Evolutionary conservation across 1,140 invertebrate genomes (phyloP).

Genomic region (Hydropsyche tenuis): DNA sequence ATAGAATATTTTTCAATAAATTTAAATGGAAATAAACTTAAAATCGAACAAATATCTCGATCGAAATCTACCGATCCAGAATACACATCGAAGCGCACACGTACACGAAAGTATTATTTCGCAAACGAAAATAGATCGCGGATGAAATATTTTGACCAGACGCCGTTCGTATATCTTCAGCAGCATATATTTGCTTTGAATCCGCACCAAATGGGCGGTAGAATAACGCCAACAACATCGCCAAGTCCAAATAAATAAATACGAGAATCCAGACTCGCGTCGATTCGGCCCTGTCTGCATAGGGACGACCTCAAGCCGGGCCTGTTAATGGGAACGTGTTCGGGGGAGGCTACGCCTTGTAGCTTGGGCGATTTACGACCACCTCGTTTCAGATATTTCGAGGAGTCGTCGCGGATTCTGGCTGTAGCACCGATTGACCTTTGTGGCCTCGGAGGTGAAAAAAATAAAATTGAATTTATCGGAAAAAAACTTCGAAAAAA

Average conservation of each 20-base stretch:
- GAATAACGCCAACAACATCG: not conserved
- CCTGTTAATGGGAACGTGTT: slow-evolving; percentile 33
- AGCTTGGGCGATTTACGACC: slow-evolving; percentile 24
- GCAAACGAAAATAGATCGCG: no score
- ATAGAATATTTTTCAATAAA: no score
- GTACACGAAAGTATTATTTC: no score
- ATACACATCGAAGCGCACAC: no score
- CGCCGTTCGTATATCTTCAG: no score
- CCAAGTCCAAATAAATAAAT: not conserved
- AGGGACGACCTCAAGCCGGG: not conserved
- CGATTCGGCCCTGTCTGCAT: not conserved
- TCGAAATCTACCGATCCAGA: no score
- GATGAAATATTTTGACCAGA: no score
- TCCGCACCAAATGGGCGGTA: no score
- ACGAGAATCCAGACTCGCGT: no score
- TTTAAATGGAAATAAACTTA: no score
- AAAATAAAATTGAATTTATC: not conserved
- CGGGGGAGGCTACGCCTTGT: slow-evolving; percentile 26
- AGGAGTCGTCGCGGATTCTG: not conserved
- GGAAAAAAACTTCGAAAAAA: not conserved
- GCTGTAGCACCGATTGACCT: slow-evolving; percentile 9
- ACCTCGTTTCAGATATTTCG: not conserved
- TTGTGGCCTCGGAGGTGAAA: slow-evolving; percentile 3
- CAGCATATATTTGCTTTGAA: no score
- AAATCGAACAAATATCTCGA: no score